Evolutionary conservation across 1,140 invertebrate species (phyloP), one percentile per base, ranked within the genome.

Genomic region (Arion vulgaris): DNA sequence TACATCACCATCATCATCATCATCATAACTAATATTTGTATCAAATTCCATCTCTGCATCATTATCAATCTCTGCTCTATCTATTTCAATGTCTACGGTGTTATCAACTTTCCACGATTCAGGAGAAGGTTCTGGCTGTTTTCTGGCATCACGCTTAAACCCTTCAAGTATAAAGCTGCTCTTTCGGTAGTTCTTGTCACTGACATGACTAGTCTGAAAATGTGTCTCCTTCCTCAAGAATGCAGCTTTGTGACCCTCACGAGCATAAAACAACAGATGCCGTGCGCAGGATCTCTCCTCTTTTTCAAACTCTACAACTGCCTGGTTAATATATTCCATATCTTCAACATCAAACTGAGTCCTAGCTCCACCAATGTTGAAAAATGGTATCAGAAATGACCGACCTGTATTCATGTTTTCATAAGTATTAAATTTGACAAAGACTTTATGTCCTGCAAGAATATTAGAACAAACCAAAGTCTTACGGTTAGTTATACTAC

Each of bases 341-440:
- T 81, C 80, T 62, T 81, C 80, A 9, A 73, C 71, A 62, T 81
- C 80, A 81, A 81, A 81, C 51, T 81, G 80, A 28, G 32, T 74
- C 9, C 80, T 41, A n/a, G 41, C 28, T 13, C 80, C 80, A 0
- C 80, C 80, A 53, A 81, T 51, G 45, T 81, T 81, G 51, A 81
- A 81, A 69, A 81, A 81, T 57, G 80, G 80, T 32, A 81, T 38
- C 0, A 81, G 80, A 49, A 81, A 81, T 28, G 28, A 4, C 9
- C 80, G 34, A 15, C 71, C 71, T 36, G 57, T 28, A 26, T 4
- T 1, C 36, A 23, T 38, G 39, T 74, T 81, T 53, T 73, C 69
- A 74, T 36, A 81, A 45, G 39, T 74, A 74, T 81, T 81, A 74
- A 81, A 81, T 28, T 81, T 81, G 1, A 81, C 80, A 81, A 26